Percentiles rank a stretch among this genome's conserved stretches.
phyloP scores from a whole-genome alignment of 2,113 vertebrate genomes.

The Vidua macroura region DNA sequence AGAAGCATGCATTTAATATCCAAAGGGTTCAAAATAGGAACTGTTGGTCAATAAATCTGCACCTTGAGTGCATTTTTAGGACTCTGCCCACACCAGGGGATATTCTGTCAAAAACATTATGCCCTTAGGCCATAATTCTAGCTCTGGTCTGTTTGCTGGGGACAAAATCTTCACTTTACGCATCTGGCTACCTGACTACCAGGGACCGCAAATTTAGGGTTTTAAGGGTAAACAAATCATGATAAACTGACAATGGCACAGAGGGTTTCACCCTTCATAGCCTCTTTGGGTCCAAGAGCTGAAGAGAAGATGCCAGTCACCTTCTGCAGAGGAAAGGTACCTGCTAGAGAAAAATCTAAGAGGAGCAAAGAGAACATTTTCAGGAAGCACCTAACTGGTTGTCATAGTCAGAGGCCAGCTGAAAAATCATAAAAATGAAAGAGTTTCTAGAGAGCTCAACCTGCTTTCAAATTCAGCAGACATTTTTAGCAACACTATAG shows the following conservation, averaged over 20 bases:
- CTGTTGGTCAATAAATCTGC: neutral
- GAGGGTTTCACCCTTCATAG: neutral
- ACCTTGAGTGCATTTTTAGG: neutral
- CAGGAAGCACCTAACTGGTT: neutral
- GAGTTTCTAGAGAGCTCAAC: neutral
- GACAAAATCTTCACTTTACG: neutral
- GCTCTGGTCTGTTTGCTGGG: neutral
- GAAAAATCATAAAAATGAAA: neutral
- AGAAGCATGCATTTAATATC: neutral
- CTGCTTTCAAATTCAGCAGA: conserved; percentile 15
- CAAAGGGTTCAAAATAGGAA: neutral
- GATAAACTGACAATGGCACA: neutral
- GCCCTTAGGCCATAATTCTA: neutral
- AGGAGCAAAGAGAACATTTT: neutral
- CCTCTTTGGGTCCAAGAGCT: neutral
- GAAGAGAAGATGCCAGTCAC: neutral
- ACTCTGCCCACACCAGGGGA: neutral
- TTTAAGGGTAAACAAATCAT: neutral
- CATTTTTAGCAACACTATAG: neutral
- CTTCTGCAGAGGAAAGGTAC: neutral
- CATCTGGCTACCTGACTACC: neutral
- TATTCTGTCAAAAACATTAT: neutral
- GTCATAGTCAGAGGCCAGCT: neutral
- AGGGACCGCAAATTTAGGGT: neutral
- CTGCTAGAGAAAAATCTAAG: neutral